phyloP scores from a whole-genome alignment of 2,888 invertebrate species.

The Theodoxus fluviatilis region DNA sequence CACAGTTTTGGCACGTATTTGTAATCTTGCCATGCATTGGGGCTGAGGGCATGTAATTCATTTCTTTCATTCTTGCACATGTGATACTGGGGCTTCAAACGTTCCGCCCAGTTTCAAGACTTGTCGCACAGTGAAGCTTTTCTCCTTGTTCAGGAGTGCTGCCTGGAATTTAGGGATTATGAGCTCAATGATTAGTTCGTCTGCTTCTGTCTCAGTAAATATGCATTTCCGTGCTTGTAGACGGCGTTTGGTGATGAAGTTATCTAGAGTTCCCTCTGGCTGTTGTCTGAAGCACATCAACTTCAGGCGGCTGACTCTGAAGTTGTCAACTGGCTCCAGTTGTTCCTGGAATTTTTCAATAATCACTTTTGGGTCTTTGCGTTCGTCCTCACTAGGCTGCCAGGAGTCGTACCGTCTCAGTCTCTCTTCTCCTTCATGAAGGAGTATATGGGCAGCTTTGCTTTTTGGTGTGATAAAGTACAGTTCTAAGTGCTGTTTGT shows the following conservation, averaged over 20 bases:
- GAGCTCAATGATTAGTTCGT: neutral
- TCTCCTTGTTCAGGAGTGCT: neutral
- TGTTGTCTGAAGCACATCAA: constrained; percentile 26
- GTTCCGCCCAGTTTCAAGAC: neutral
- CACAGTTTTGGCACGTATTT: neutral
- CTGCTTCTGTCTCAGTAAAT: neutral
- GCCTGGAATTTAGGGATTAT: neutral
- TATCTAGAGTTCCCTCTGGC: constrained; percentile 26
- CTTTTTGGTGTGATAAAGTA: too few relatives aligned
- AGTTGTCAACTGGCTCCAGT: constrained; percentile 24
- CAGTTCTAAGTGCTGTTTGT: too few relatives aligned
- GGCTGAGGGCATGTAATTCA: neutral
- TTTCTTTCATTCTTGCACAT: neutral
- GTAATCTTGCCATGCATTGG: too few relatives aligned
- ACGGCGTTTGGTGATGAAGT: constrained; percentile 20
- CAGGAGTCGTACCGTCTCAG: neutral
- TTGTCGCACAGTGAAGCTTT: neutral
- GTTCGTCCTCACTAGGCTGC: neutral
- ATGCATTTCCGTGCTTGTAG: neutral
- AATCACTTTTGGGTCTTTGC: constrained; percentile 25
- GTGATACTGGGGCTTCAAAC: neutral
- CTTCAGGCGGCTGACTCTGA: constrained; percentile 26
- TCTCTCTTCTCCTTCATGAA: neutral
- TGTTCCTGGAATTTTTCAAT: constrained; percentile 18
- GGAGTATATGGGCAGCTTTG: too few relatives aligned